phyloP scores from a whole-genome alignment of 2,797 vertebrate species.

The Anas capensis region DNA sequence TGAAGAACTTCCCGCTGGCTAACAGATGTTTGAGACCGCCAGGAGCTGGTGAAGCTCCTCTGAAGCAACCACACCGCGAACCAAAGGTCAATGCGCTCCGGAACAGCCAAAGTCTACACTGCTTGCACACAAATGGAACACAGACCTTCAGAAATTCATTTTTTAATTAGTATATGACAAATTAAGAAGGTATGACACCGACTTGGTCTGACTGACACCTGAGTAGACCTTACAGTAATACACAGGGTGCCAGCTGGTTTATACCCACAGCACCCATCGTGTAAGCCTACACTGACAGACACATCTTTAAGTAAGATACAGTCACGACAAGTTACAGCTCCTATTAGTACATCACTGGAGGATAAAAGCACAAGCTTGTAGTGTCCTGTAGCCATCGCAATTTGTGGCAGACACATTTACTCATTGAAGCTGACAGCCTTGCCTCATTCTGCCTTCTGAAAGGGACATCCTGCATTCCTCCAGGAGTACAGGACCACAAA shows the following conservation, averaged over 20 bases:
- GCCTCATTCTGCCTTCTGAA: background rate
- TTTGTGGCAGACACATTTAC: background rate
- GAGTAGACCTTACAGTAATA: background rate
- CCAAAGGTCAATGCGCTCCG: no score
- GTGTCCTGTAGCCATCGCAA: background rate
- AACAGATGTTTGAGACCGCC: background rate
- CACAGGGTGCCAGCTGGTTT: background rate
- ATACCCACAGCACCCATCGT: background rate
- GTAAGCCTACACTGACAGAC: background rate
- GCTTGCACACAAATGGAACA: background rate
- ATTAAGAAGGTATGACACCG: background rate
- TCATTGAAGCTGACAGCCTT: background rate
- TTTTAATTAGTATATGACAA: background rate
- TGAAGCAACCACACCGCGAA: background rate
- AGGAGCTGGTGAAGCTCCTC: background rate
- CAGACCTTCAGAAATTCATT: background rate
- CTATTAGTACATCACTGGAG: background rate
- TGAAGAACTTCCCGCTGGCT: background rate
- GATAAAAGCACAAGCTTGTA: background rate
- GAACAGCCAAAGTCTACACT: no score
- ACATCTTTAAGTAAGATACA: background rate
- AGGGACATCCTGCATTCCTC: background rate
- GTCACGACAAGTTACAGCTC: background rate
- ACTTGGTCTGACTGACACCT: background rate
- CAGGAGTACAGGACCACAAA: background rate